These are phyloP conservation scores for Sycophila texana DNA, from an alignment of 2,888 invertebrate genomes.

Conservation along the genomic window DNA sequence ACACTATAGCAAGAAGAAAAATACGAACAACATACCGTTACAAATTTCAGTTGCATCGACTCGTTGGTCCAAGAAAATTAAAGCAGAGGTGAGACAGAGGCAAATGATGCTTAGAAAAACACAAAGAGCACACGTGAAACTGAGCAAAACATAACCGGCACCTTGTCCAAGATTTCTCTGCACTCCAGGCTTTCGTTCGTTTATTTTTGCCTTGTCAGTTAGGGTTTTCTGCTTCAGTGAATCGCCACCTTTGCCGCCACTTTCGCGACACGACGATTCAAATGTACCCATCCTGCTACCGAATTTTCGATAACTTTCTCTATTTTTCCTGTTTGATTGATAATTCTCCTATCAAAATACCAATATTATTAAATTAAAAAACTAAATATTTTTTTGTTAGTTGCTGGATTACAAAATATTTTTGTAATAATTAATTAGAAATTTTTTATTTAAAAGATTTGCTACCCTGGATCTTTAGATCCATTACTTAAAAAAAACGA, in stretches of 20 bases:
- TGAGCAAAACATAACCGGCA: conserved; percentile 51
- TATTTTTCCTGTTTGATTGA: too few relatives aligned
- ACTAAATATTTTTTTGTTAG: too few relatives aligned
- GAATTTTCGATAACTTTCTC: too few relatives aligned
- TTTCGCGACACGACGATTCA: background rate
- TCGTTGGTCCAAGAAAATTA: conserved; percentile 64
- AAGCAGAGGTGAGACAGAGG: conserved; percentile 63
- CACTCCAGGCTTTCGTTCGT: background rate
- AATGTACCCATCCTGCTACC: too few relatives aligned
- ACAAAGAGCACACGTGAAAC: conserved; percentile 66
- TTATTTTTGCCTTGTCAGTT: background rate
- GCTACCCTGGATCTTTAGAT: too few relatives aligned
- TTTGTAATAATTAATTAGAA: too few relatives aligned
- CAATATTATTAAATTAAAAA: too few relatives aligned
- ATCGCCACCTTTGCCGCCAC: conserved; percentile 1
- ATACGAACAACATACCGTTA: conserved; percentile 1
- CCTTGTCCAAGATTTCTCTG: background rate
- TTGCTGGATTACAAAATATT: too few relatives aligned
- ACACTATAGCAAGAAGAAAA: background rate
- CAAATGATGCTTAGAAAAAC: conserved; percentile 66
- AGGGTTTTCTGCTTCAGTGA: background rate
- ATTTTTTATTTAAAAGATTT: too few relatives aligned
- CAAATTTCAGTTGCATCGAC: conserved; percentile 58
- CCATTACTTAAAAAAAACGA: too few relatives aligned
- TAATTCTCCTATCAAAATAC: too few relatives aligned